A percentile compares a stretch with the other conserved stretches of the same genome.
Evolutionary conservation across 2,888 invertebrate species (phyloP).

Genomic region (Lysandra bellargus): DNA sequence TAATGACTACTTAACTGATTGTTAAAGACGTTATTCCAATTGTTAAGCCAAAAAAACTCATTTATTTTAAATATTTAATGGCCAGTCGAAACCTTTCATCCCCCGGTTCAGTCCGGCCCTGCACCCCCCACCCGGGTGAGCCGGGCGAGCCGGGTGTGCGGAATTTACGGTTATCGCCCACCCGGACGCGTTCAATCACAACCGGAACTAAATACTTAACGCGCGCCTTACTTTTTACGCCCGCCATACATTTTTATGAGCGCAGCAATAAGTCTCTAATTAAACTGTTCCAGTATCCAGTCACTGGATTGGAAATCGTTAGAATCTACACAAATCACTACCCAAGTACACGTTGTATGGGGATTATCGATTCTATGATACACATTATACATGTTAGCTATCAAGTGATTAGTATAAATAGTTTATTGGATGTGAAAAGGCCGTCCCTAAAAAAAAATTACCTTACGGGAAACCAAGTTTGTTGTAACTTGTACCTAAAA

Average conservation of each 20-base stretch:
- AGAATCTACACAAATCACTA: not conserved
- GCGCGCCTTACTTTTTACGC: slow-evolving; percentile 42
- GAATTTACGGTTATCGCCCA: slow-evolving; percentile 80
- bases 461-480: too few species aligned
- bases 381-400: not conserved
- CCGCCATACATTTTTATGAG: slow-evolving; percentile 22
- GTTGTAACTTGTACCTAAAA: too few species aligned
- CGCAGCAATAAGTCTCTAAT: slow-evolving; percentile 7
- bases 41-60: not conserved
- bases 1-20: too few species aligned
- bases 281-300: slow-evolving; percentile 16
- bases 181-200: slow-evolving; percentile 77
- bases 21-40: too few species aligned
- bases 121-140: slow-evolving; percentile 49
- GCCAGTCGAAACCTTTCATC: not conserved
- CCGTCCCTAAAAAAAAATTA: too few species aligned
- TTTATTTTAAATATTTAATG: not conserved
- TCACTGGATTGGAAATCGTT: not conserved
- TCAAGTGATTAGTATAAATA: not conserved
- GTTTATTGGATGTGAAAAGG: not conserved
- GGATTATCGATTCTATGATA: too few species aligned
- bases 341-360: too few species aligned
- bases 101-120: slow-evolving; percentile 42
- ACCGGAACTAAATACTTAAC: slow-evolving; percentile 71
- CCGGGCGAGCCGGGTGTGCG: slow-evolving; percentile 45